phyloP scores from a whole-genome alignment of 1,140 invertebrate genomes.

The Palaemon carinicauda region DNA sequence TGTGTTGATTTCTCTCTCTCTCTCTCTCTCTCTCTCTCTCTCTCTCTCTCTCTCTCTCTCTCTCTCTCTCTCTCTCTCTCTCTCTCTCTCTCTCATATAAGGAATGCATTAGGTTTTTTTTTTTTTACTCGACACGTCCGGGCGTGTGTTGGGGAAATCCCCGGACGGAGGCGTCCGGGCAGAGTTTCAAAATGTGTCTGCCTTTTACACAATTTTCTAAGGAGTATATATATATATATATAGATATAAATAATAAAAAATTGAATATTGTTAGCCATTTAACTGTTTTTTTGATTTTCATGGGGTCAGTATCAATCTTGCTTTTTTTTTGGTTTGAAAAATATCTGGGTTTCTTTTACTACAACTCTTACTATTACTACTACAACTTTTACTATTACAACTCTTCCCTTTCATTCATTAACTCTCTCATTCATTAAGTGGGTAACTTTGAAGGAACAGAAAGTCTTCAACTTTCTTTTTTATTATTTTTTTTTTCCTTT shows the following conservation, averaged over 20 bases:
- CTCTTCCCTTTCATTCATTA: background rate
- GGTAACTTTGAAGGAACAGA: background rate
- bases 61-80: slow-evolving; percentile 1
- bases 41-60: background rate
- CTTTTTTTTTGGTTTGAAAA: no score
- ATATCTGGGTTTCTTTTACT: accelerated
- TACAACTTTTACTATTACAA: background rate
- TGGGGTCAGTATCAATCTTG: no score
- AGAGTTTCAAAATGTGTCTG: no score
- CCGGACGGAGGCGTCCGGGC: no score
- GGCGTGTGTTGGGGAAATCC: background rate
- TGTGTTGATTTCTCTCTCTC: background rate
- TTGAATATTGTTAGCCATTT: no score
- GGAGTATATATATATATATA: no score
- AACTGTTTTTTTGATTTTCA: no score
- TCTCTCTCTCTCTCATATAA: background rate
- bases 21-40: slow-evolving; percentile 1
- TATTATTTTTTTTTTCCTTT: no score
- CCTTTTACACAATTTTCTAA: no score
- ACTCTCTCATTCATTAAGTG: no score
- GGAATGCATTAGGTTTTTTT: no score
- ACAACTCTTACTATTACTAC: background rate
- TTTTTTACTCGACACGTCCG: background rate
- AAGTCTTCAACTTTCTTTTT: background rate
- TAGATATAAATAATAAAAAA: no score